Evolutionary conservation across 2,888 invertebrate genomes (phyloP).

Genomic region (Mamestra brassicae): DNA sequence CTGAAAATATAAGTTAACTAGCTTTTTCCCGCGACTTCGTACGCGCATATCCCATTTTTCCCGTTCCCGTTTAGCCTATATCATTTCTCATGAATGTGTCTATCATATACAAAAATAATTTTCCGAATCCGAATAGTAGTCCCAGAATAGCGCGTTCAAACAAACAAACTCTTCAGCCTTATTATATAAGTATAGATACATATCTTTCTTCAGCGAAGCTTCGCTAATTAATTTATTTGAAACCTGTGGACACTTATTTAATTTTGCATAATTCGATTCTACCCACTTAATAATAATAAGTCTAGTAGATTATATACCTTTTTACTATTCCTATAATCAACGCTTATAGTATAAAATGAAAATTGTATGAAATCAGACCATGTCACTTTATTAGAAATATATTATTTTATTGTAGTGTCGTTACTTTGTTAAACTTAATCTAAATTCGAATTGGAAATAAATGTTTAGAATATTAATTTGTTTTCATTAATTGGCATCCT

Average conservation of each 20-base stretch:
- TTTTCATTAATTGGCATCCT: background rate
- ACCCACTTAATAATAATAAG: background rate
- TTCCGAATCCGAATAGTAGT: too few species aligned
- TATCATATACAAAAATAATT: too few species aligned
- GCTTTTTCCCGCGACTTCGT: too few species aligned
- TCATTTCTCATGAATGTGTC: too few species aligned
- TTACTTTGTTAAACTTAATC: slow-evolving; percentile 8
- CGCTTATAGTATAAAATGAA: slow-evolving; percentile 17
- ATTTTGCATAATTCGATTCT: background rate
- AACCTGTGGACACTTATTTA: background rate
- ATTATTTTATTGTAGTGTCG: background rate
- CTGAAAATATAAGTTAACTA: too few species aligned
- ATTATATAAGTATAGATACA: too few species aligned
- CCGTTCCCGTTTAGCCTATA: too few species aligned
- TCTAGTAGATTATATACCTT: slow-evolving; percentile 7
- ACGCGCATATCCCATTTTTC: too few species aligned
- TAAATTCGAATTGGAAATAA: slow-evolving; percentile 56
- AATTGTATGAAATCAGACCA: slow-evolving; percentile 27
- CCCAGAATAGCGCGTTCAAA: too few species aligned
- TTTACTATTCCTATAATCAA: slow-evolving; percentile 15
- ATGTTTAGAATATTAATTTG: slow-evolving; percentile 32
- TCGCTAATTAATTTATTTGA: background rate
- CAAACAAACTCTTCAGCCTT: too few species aligned
- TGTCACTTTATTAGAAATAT: slow-evolving; percentile 24
- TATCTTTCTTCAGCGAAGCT: background rate